Evolutionary conservation across 1,140 invertebrate genomes (phyloP), one percentile per base, ranked within the genome.

Genomic region (Ceratina australensis): DNA sequence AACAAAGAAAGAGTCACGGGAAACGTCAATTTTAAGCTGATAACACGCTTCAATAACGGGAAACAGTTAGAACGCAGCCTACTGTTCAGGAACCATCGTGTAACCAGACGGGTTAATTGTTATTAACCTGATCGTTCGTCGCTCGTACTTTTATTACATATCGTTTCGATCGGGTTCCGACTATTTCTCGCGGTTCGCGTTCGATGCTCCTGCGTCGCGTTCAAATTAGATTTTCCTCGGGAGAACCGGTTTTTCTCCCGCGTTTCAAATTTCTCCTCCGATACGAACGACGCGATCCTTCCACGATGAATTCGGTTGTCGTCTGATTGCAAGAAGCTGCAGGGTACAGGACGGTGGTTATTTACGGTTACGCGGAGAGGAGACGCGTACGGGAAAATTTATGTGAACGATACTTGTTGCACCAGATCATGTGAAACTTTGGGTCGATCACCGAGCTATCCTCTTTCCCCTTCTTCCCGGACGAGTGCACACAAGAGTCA

Each of bases 61-160:
- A 77, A 61, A 61, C 42, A 71, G 74, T 69, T 50, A 52, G 20
- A 13, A 12, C 13, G 28, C 13, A 28, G 33, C n/a, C 22, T n/a
- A n/a, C 18, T 42, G 52, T 59, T 72, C 56, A 18, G 22, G 47
- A 79, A 33, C 22, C 47, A 66, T 47, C 52, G 54, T n/a, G n/a
- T 60, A 75, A 82, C 52, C 59, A 81, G 64, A 73, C 79, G 82
- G 87, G 87, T 90, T 86, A 89, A 89, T 83, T 86, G 71, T 76
- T 78, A 80, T 89, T 89, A 88, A 88, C 85, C 87, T 88, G 82
- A 18, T 16, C 33, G 65, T 64, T 86, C 64, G 72, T 66, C 49
- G 60, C 64, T 81, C 74, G 79, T 71, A 80, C 74, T 87, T 42
- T 73, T 83, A 86, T 85, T 83, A 76, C 80, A 78, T 77, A 86